Evolutionary conservation across 2,797 vertebrate genomes (phyloP).

Genomic region (Siniperca scherzeri): DNA sequence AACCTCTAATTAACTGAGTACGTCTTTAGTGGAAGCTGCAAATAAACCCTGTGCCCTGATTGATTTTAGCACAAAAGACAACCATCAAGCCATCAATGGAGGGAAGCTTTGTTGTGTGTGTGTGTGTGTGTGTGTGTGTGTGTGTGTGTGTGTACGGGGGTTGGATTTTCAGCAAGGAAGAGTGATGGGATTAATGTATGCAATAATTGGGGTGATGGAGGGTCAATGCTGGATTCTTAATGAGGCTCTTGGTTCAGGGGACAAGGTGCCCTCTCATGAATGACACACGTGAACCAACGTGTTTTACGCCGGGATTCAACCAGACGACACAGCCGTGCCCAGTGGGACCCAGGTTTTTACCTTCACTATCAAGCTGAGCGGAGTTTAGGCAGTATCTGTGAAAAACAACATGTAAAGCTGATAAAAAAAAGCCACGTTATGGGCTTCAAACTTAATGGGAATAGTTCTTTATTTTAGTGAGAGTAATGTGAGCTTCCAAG

Average conservation of each 20-base stretch:
- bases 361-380: slow-evolving; percentile 24
- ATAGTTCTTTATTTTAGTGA: not conserved
- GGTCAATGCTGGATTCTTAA: slow-evolving; percentile 64
- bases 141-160: not conserved
- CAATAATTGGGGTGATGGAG: slow-evolving; percentile 67
- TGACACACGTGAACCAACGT: slow-evolving; percentile 49
- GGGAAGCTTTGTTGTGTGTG: not conserved
- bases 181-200: slow-evolving; percentile 59
- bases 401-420: not conserved
- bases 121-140: slow-evolving; percentile 9
- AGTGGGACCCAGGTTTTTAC: not conserved
- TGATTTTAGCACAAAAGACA: slow-evolving; percentile 62
- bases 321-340: no score
- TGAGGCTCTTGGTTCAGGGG: slow-evolving; percentile 45
- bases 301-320: not conserved
- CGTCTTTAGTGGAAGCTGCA: slow-evolving; percentile 40
- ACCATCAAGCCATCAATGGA: slow-evolving; percentile 50
- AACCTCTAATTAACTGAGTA: slow-evolving; percentile 41
- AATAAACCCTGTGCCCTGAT: slow-evolving; percentile 42
- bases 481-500: not conserved
- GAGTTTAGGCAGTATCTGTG: not conserved
- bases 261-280: slow-evolving; percentile 61
- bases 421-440: not conserved
- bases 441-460: not conserved
- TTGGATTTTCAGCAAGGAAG: slow-evolving; percentile 31